Base-by-base conservation (phyloP, 2,888 invertebrate species). In the Muschampia plurimacula region DNA sequence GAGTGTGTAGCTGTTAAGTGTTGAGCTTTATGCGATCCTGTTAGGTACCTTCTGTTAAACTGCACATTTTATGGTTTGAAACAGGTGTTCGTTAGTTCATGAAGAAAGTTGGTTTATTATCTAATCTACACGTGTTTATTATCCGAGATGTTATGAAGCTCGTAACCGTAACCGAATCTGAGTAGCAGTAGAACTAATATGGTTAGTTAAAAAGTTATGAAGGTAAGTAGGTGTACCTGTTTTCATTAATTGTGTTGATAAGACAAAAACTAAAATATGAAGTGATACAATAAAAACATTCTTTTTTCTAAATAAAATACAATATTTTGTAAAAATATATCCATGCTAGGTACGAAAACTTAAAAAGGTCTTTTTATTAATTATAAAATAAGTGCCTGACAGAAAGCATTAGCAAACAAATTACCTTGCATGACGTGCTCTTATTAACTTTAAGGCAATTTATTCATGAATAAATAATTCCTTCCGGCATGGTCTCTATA, bases 321-420 rank as follows among this genome's bases (percentile, higher is more conserved):
- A 44, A 22, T 22, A 22, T 22, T 22, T 52, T 52, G 2, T 52
- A 15, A 15, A 55, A 55, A 22, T 22, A 55, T 22, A 22, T 15
- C 22, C 13, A 55, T 9, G 52, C 8, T 9, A 8, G 3, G 12
- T 28, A 57, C 3, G 28, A 57, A 28, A 57, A 57, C 12, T 28
- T 28, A 57, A 57, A 57, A 57, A 28, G 57, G 10, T 28, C 10
- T 12, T 57, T 57, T 57, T 28, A 57, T 28, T 57, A 57, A 57
- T 57, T 57, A 22, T 28, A 28, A 28, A 22, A 10, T 28, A 67
- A 67, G 67, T 55, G 67, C 57, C 57, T 67, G 57, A 15, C 12
- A 59, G n/a, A 67, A 57, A 39, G 57, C 67, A 67, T 67, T 67
- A 67, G 67, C 67, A 67, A 67, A 67, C 57, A 57, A 67, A 67